Evolutionary conservation across 2,797 vertebrate genomes (phyloP), one percentile per base, ranked within the genome.

Genomic region (Yasuhikotakia modesta): DNA sequence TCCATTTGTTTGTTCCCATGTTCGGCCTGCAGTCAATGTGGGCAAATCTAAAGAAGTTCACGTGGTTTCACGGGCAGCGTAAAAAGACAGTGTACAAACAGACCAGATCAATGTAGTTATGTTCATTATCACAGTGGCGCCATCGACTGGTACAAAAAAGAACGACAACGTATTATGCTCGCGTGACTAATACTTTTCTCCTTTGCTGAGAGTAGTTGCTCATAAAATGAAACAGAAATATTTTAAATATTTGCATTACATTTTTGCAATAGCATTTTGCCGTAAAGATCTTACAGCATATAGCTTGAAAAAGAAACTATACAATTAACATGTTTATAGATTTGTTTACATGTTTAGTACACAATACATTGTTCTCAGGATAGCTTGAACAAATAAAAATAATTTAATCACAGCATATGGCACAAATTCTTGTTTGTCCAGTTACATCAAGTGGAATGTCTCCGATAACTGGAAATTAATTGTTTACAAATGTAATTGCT

Each of bases 141-240:
- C 97, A 96, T 94, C 97, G 93, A 92, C 95, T 92, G 97, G 93
- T 85, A 74, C 74, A 70, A 88, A 81, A 63, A 86, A 74, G 89
- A 88, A 90, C 89, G 90, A 91, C 94, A 92, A 14, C n/a, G 48
- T 53, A 57, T 24, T 32, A 30, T 22, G 12, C 69, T 48, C 17
- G 32, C 14, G 10, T 21, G 43, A 53, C 27, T 4, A 67, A 73
- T 6, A 45, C 39, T 63, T 52, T 39, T 14, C 5, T 11, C 2
- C 1, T 50, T 21, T 32, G 1, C 24, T 48, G 12, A 61, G 43
- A 73, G 16, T 50, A 16, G 6, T 8, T 50, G 14, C 5, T 46
- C 43, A 46, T 27, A 48, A 67, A 69, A 17, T 10, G 13, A 16
- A 16, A 50, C 46, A 50, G 14, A 16, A 50, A 17, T 14, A 50